Conservation (phyloP, 2,797 vertebrate species). For the Pteropus rufus region DNA sequence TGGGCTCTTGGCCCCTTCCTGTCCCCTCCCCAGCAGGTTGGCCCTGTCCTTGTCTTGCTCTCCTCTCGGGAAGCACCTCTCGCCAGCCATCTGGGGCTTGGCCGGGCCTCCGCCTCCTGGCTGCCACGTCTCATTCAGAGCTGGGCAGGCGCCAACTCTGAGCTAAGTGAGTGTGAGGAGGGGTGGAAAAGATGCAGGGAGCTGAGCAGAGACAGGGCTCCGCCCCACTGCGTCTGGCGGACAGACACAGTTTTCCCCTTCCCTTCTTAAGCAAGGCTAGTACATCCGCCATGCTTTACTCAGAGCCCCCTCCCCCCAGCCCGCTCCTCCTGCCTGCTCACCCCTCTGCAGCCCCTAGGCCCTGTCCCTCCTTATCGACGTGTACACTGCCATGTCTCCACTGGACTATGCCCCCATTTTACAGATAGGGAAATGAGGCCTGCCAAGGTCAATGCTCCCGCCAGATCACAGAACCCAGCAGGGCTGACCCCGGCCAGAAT, state of each 20-base stretch:
- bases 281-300: constrained; percentile 32
- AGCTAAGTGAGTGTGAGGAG: constrained; percentile 80
- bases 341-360: not conserved
- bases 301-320: not conserved
- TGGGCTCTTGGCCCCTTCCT: constrained; percentile 38
- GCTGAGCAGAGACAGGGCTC: constrained; percentile 69
- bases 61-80: constrained; percentile 69
- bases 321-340: not conserved
- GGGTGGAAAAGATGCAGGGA: constrained; percentile 75
- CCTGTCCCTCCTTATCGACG: not conserved
- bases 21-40: not conserved
- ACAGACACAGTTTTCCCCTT: constrained; percentile 29
- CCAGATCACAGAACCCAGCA: not conserved
- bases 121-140: constrained; percentile 86
- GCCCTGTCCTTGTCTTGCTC: constrained; percentile 40
- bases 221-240: constrained; percentile 68
- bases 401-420: not conserved
- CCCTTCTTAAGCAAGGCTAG: constrained; percentile 47
- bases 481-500: not conserved
- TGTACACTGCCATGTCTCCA: not conserved
- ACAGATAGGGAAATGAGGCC: not conserved
- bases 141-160: constrained; percentile 83
- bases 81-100: constrained; percentile 83
- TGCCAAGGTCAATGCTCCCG: accelerated
- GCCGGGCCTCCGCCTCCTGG: constrained; percentile 82